Evolutionary conservation across 1,140 invertebrate species (phyloP).

Genomic region (Halyomorpha halys): DNA sequence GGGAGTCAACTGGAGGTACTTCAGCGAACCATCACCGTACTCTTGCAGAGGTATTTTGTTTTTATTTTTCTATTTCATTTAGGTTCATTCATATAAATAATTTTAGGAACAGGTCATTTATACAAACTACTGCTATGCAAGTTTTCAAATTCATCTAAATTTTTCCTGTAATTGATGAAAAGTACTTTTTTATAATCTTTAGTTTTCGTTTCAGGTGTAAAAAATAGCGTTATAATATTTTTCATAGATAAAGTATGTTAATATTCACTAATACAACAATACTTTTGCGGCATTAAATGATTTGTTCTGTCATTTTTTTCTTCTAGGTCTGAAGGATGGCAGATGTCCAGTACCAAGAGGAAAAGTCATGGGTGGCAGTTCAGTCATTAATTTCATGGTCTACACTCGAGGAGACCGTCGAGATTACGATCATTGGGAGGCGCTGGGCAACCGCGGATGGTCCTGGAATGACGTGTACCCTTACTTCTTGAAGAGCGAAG

Average conservation of each 20-base stretch:
- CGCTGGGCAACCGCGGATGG: constrained; percentile 50
- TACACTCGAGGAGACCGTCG: constrained; percentile 59
- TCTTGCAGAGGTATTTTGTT: constrained; percentile 38
- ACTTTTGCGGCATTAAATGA: background rate
- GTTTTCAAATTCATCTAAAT: too few relatives aligned
- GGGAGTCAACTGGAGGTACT: constrained; percentile 47
- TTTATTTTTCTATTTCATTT: too few relatives aligned
- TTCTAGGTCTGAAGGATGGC: constrained; percentile 32
- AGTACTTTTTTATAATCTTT: too few relatives aligned
- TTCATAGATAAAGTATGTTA: too few relatives aligned
- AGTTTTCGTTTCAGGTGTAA: background rate
- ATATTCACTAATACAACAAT: too few relatives aligned
- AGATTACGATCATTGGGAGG: constrained; percentile 55
- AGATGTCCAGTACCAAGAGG: constrained; percentile 50
- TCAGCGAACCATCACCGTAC: constrained; percentile 44
- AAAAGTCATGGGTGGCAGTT: constrained; percentile 56
- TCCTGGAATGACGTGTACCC: constrained; percentile 45
- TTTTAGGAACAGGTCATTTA: too few relatives aligned
- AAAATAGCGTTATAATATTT: too few relatives aligned
- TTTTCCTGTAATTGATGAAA: too few relatives aligned
- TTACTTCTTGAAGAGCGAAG: constrained; percentile 43
- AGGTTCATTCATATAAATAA: too few relatives aligned
- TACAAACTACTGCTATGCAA: too few relatives aligned
- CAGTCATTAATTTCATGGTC: constrained; percentile 60
- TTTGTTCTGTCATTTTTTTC: background rate